These are phyloP conservation scores for Thereva nobilitata DNA, from an alignment of 2,888 invertebrate species.

Conservation along the genomic window DNA sequence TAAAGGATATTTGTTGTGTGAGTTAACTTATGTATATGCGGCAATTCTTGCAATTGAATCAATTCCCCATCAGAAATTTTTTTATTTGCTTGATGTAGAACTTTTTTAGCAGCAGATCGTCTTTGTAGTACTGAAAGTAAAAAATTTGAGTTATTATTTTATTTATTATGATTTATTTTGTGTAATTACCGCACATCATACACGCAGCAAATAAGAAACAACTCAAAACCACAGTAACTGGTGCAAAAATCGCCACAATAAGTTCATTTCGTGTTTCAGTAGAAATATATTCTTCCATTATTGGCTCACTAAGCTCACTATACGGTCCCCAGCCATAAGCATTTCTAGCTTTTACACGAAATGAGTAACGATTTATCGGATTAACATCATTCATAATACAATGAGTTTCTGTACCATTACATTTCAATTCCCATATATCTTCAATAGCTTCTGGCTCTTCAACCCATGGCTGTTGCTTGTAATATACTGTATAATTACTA, in stretches of 20 bases:
- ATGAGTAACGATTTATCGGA: slow-evolving; percentile 67
- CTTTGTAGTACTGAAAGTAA: slow-evolving; percentile 65
- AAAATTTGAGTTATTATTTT: not conserved
- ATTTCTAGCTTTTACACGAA: slow-evolving; percentile 80
- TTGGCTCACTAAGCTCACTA: slow-evolving; percentile 68
- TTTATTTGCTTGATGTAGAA: slow-evolving; percentile 61
- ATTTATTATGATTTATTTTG: not conserved
- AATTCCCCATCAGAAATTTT: slow-evolving; percentile 78
- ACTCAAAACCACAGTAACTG: slow-evolving; percentile 59
- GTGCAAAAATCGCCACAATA: slow-evolving; percentile 67
- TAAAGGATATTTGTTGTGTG: slow-evolving; percentile 86
- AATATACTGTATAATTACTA: slow-evolving; percentile 51
- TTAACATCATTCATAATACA: slow-evolving; percentile 75
- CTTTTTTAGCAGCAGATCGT: slow-evolving; percentile 71
- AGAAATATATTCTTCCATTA: slow-evolving; percentile 54
- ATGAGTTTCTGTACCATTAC: slow-evolving; percentile 80
- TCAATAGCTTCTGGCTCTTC: slow-evolving; percentile 63
- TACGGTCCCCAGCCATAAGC: slow-evolving; percentile 80
- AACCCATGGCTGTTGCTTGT: slow-evolving; percentile 58
- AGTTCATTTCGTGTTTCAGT: slow-evolving; percentile 57
- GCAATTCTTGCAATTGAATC: slow-evolving; percentile 82
- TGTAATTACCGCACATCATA: slow-evolving; percentile 50
- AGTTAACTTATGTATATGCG: slow-evolving; percentile 69
- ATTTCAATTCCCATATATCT: slow-evolving; percentile 67
- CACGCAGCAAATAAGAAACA: slow-evolving; percentile 51